These are phyloP conservation scores for Salvelinus namaycush DNA, from an alignment of 2,113 vertebrate species.

Conservation along the genomic window DNA sequence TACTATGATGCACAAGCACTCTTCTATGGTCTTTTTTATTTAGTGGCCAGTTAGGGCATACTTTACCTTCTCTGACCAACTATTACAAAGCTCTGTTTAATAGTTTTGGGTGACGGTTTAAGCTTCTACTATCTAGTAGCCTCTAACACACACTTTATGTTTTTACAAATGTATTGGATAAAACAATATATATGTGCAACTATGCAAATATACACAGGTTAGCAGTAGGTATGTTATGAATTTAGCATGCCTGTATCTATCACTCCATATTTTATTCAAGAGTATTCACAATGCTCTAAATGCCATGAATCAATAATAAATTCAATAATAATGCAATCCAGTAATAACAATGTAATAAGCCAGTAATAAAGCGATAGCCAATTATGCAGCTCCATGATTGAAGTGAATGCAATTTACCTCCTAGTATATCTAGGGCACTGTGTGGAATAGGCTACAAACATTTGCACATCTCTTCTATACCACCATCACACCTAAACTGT, in stretches of 20 bases:
- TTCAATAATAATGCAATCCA: neutral
- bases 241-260: slow-evolving; percentile 4
- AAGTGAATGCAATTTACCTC: no score
- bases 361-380: neutral
- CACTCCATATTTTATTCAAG: neutral
- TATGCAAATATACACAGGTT: slow-evolving; percentile 58
- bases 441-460: no score
- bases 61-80: no score
- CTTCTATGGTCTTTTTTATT: slow-evolving; percentile 1
- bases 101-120: neutral
- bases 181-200: slow-evolving; percentile 34
- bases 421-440: no score
- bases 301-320: neutral
- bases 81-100: neutral
- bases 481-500: no score
- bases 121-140: neutral
- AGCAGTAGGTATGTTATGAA: neutral
- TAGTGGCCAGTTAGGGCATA: neutral
- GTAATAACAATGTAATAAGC: neutral
- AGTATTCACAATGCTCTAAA: neutral
- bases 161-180: slow-evolving; percentile 4
- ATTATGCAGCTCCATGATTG: neutral
- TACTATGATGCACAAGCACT: neutral
- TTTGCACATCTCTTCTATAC: no score
- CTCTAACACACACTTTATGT: neutral